Percentiles rank a stretch among this genome's conserved stretches.
Evolutionary conservation across 2,888 invertebrate genomes (phyloP).

Genomic region (Mellilla xanthometata): DNA sequence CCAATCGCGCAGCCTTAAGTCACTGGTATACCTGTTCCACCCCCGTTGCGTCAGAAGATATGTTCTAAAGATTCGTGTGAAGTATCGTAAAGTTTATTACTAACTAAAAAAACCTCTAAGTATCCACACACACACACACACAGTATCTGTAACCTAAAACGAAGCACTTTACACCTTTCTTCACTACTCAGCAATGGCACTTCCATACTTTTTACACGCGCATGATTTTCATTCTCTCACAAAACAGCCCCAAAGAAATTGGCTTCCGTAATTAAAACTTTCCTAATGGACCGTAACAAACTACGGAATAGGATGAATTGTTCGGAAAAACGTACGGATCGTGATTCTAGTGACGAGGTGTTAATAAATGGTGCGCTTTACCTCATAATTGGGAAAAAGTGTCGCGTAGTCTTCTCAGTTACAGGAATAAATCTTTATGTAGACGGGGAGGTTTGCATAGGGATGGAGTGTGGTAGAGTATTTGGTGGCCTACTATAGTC

Average conservation of each 20-base stretch:
- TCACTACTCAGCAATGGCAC: too few relatives aligned
- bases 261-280: constrained; percentile 45
- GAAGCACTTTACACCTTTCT: too few relatives aligned
- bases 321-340: constrained; percentile 40
- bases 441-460: constrained; percentile 49
- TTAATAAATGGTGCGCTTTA: constrained; percentile 78
- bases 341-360: constrained; percentile 75
- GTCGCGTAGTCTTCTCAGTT: constrained; percentile 79
- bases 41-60: too few relatives aligned
- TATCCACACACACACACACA: too few relatives aligned
- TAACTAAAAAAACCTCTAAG: too few relatives aligned
- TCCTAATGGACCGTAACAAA: constrained; percentile 28
- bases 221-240: constrained; percentile 1
- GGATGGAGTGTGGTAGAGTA: constrained; percentile 12
- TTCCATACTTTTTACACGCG: background rate
- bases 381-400: constrained; percentile 80
- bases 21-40: too few relatives aligned
- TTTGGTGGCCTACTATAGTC: background rate
- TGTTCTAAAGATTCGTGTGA: too few relatives aligned
- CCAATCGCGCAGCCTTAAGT: too few relatives aligned
- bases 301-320: constrained; percentile 19
- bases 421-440: constrained; percentile 81
- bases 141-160: too few relatives aligned
- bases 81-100: too few relatives aligned
- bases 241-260: constrained; percentile 24